Evolutionary conservation across 2,113 vertebrate species (phyloP).

Genomic region (Nanger granti): DNA sequence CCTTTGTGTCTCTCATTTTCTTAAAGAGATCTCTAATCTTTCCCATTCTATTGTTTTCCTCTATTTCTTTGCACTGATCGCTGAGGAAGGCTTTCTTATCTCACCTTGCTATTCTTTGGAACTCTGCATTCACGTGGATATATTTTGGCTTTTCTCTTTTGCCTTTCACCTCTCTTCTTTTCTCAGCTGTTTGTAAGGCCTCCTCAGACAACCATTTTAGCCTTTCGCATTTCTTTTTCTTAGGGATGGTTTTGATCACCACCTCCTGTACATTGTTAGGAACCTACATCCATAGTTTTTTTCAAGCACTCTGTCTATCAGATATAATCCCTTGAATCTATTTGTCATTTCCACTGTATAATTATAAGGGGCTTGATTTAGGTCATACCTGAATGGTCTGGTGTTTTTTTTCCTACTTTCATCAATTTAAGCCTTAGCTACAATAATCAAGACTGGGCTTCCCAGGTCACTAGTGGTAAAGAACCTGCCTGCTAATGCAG

Average conservation of each 20-base stretch:
- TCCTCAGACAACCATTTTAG: not conserved
- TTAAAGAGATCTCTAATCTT: not conserved
- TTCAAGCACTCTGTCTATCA: not conserved
- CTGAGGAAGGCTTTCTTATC: not conserved
- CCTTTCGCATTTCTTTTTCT: not conserved
- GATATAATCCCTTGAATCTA: not conserved
- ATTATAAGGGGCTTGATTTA: not conserved
- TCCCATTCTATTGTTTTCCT: not conserved
- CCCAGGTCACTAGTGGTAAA: not conserved
- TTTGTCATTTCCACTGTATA: not conserved
- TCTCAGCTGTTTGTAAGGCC: not conserved
- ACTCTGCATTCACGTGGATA: not conserved
- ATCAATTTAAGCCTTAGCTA: not conserved
- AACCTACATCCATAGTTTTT: not conserved
- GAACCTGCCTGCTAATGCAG: not conserved
- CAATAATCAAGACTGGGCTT: not conserved
- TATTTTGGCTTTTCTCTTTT: not conserved
- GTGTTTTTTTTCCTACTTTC: not conserved
- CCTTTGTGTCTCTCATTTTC: not conserved
- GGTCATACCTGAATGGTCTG: not conserved
- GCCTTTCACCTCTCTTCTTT: not conserved
- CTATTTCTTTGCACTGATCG: fast-evolving
- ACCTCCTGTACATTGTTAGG: not conserved
- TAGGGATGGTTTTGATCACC: not conserved
- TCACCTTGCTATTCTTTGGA: not conserved